These are phyloP conservation scores for Bombyx mandarina DNA, from an alignment of 1,140 invertebrate genomes.

Conservation along the genomic window DNA sequence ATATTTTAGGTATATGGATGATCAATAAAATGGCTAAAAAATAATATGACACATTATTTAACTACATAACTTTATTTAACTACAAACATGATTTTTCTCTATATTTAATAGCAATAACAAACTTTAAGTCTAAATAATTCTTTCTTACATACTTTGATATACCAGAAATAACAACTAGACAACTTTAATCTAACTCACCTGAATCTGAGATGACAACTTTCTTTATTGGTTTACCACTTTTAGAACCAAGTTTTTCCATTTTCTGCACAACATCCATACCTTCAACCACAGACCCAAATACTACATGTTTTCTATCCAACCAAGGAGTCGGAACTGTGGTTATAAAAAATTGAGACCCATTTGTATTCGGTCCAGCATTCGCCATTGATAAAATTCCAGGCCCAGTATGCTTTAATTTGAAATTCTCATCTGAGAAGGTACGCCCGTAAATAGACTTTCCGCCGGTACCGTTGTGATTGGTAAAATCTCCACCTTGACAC, in stretches of 20 bases:
- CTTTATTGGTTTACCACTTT: constrained; percentile 84
- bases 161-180: background rate
- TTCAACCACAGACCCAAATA: constrained; percentile 87
- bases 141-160: background rate
- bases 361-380: constrained; percentile 85
- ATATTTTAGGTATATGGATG: too few species aligned
- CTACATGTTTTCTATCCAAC: constrained; percentile 89
- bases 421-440: constrained; percentile 89
- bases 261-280: constrained; percentile 87
- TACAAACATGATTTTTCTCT: too few species aligned
- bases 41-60: too few species aligned
- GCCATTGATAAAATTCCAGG: constrained; percentile 84
- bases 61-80: too few species aligned
- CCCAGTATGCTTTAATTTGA: constrained; percentile 81
- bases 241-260: constrained; percentile 79
- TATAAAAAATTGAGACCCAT: constrained; percentile 90
- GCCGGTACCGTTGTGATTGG: constrained; percentile 83
- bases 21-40: too few species aligned
- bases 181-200: constrained; percentile 76
- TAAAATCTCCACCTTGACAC: constrained; percentile 87
- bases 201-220: constrained; percentile 82
- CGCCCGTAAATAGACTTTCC: constrained; percentile 85
- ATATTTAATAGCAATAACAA: background rate
- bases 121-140: background rate
- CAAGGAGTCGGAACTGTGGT: constrained; percentile 85